A percentile compares a stretch with the other conserved stretches of the same genome.
phyloP scores from a whole-genome alignment of 2,113 vertebrate genomes.

The Chaenocephalus aceratus region DNA sequence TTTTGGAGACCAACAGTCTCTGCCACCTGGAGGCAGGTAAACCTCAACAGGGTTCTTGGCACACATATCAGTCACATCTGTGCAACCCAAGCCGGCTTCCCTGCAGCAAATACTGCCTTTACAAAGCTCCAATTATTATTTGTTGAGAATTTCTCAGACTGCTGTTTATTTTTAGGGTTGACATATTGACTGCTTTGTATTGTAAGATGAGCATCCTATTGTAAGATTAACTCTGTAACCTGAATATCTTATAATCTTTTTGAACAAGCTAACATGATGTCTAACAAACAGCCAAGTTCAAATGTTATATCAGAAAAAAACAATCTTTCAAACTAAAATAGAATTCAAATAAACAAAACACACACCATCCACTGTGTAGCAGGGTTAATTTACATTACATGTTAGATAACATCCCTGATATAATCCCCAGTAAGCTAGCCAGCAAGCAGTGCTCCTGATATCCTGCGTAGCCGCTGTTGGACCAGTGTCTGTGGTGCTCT shows the following conservation, averaged over 20 bases:
- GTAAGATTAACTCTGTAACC: constrained; percentile 4
- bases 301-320: not conserved
- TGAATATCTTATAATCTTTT: constrained; percentile 1
- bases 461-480: constrained; percentile 43
- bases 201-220: constrained; percentile 21
- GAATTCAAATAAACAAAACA: not conserved
- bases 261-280: too few species aligned
- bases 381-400: constrained; percentile 5
- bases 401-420: constrained; percentile 31
- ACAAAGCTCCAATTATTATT: constrained; percentile 2
- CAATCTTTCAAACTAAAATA: not conserved
- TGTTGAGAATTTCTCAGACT: not conserved
- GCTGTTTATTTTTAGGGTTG: not conserved
- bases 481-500: constrained; percentile 52
- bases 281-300: not conserved
- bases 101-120: constrained; percentile 5
- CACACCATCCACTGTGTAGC: constrained; percentile 5
- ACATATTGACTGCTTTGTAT: constrained; percentile 12
- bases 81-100: constrained; percentile 5
- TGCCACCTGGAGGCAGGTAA: constrained; percentile 16
- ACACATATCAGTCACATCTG: constrained; percentile 19
- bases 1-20: not conserved
- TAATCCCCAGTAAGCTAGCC: not conserved
- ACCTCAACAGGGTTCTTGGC: constrained; percentile 9
- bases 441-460: constrained; percentile 43